Base-by-base conservation (phyloP, 1,140 invertebrate species). In the Pogonus chalceus region DNA sequence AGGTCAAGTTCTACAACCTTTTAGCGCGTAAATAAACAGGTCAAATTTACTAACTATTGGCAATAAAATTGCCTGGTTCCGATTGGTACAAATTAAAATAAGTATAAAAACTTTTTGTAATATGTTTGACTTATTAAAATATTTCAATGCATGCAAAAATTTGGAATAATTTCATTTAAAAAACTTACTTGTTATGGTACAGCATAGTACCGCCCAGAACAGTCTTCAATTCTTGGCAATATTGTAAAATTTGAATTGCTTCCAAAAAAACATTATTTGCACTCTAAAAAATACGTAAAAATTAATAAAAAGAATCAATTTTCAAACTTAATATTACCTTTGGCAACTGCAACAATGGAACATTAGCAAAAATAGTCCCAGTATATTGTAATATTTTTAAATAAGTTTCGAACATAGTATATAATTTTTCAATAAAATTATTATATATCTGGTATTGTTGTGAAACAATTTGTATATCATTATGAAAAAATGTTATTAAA, bases 331-430 rank as follows among this genome's bases (percentile, higher is more conserved):
- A 56, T 52, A 54, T 51, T 63, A 88, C 87, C 75, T 89, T 89
- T 46, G 88, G 87, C 58, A 90, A 75, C 66, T 79, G 81, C 56
- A 90, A 68, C 66, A 82, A 80, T 37, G 87, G 84, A 58, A 87
- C 80, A 61, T 85, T 80, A 48, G 84, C 84, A 68, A 90, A 90
- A 58, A 87, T 80, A 69, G 85, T 83, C 18, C 84, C 82, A 51
- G 82, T 83, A 55, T 82, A 84, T 62, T 85, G 84, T 50, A 90
- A 72, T 62, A 90, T 81, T 31, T 87, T 87, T 48, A 90, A 73
- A 69, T 89, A 90, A 18, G 85, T 88, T 71, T 90, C 87, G 64
- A 90, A 86, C 64, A 90, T 85, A 65, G 84, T 81, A 69, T 86
- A 87, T 20, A 92, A 72, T 65, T 87, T 89, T 61, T 87, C 84